phyloP scores from a whole-genome alignment of 2,797 vertebrate species.

The Rhinella marina region DNA sequence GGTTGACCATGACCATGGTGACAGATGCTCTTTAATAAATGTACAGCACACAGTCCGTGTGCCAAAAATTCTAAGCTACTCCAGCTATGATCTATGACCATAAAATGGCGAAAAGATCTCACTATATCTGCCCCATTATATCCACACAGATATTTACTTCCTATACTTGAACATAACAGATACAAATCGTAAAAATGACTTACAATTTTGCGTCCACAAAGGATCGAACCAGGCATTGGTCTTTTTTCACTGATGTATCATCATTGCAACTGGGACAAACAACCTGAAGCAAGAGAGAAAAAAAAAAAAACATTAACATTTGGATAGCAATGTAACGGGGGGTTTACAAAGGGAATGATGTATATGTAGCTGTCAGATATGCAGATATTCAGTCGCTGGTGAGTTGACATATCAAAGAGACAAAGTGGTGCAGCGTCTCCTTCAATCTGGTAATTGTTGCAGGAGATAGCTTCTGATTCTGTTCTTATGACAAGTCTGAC shows the following conservation, averaged over 20 bases:
- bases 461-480: too few relatives aligned
- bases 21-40: too few relatives aligned
- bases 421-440: not conserved
- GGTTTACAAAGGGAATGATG: not conserved
- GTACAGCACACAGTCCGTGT: too few relatives aligned
- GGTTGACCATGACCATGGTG: too few relatives aligned
- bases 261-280: conserved; percentile 95
- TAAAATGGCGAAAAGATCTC: too few relatives aligned
- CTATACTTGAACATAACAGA: not conserved
- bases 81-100: too few relatives aligned
- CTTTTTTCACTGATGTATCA: conserved; percentile 92
- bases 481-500: too few relatives aligned
- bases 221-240: conserved; percentile 94
- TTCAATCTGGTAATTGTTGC: not conserved
- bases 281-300: conserved; percentile 76
- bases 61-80: too few relatives aligned
- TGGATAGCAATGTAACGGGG: not conserved
- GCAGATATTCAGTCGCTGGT: not conserved
- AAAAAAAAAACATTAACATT: not conserved
- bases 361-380: not conserved
- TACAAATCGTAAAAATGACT: conserved; percentile 59
- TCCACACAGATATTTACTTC: not conserved
- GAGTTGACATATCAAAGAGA: not conserved
- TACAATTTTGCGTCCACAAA: conserved; percentile 95
- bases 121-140: too few relatives aligned